Conservation (phyloP, 2,113 vertebrate species). For the Ascaphus truei region DNA sequence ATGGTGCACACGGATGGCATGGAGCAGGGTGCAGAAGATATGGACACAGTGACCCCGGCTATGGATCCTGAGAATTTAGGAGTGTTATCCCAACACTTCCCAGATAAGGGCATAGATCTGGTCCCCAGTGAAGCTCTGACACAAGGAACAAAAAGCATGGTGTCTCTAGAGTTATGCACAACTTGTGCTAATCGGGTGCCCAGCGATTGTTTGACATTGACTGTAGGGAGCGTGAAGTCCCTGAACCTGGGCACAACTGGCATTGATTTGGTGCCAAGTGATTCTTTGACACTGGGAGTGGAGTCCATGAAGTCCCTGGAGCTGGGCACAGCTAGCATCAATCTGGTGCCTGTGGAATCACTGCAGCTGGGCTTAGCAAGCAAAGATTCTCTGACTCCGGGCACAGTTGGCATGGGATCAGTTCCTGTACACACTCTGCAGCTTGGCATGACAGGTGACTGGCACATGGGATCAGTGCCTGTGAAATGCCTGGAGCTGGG, state of each 20-base stretch:
- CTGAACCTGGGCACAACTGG: neutral
- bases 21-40: neutral
- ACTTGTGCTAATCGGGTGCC: neutral
- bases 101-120: neutral
- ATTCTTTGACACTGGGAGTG: neutral
- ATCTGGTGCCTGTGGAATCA: neutral
- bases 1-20: too few relatives aligned
- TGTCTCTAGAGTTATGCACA: neutral
- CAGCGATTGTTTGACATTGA: neutral
- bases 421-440: neutral
- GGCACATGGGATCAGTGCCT: neutral
- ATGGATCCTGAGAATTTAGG: too few relatives aligned
- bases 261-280: neutral
- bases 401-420: neutral
- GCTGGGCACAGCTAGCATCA: neutral
- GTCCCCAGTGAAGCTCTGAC: neutral
- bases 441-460: neutral
- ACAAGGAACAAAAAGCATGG: too few relatives aligned
- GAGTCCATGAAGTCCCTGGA: neutral
- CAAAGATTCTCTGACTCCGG: neutral
- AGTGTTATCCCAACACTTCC: too few relatives aligned
- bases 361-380: neutral
- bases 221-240: neutral
- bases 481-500: conserved; percentile 20
- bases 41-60: neutral